These are phyloP conservation scores for Cantharis rufa DNA, from an alignment of 2,888 invertebrate species.

Conservation along the genomic window DNA sequence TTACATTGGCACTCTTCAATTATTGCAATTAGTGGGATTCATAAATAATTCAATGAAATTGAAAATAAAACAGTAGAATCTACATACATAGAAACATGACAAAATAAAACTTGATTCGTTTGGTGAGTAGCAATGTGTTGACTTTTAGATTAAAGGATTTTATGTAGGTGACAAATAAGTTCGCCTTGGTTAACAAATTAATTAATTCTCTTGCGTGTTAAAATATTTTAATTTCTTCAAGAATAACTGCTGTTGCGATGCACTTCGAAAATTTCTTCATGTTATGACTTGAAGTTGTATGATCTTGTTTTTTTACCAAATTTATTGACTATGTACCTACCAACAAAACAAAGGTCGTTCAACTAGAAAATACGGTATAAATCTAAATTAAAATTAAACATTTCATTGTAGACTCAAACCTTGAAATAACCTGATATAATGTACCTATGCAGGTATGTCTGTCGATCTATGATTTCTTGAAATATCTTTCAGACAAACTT, in stretches of 20 bases:
- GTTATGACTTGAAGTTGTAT: neutral
- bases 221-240: no score
- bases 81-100: neutral
- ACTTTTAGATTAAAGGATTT: neutral
- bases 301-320: neutral
- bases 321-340: neutral
- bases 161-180: neutral
- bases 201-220: neutral
- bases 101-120: neutral
- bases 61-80: neutral
- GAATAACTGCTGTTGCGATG: neutral
- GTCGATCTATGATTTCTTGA: neutral
- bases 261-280: neutral
- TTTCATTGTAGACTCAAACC: constrained; percentile 15
- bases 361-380: constrained; percentile 23
- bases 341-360: constrained; percentile 16
- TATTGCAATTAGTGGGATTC: neutral
- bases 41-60: neutral
- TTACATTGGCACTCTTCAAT: neutral
- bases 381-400: constrained; percentile 13
- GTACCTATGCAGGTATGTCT: neutral
- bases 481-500: neutral
- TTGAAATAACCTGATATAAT: neutral
- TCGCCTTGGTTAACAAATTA: neutral
- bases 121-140: neutral